Evolutionary conservation across 30 jellyfish, hydroid and myxozoan genomes (phyloP).

Genomic region (Aurelia coerulea): DNA sequence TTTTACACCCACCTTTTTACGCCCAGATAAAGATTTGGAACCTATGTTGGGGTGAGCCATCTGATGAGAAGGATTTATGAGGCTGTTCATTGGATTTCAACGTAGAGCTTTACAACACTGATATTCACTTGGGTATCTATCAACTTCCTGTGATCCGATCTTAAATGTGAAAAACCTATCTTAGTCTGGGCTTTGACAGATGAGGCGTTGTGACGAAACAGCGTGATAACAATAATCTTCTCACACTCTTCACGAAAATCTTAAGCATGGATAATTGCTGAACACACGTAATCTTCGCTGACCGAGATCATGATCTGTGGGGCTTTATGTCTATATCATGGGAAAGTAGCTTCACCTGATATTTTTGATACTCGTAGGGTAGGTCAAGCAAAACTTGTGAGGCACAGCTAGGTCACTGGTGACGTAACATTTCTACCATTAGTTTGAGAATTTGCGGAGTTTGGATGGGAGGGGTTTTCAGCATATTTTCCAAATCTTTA

Average conservation of each 20-base stretch:
- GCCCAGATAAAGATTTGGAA: too few relatives aligned
- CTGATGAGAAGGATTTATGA: too few relatives aligned
- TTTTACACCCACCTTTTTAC: too few relatives aligned
- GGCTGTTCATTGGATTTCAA: too few relatives aligned
- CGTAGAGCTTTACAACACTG: too few relatives aligned
- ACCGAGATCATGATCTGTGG: slow-evolving; percentile 10
- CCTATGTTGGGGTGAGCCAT: too few relatives aligned
- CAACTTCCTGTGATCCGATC: too few relatives aligned
- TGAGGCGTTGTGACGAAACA: background rate
- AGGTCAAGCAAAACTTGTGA: background rate
- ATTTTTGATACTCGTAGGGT: background rate
- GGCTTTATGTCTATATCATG: slow-evolving; percentile 15
- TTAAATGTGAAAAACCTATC: too few relatives aligned
- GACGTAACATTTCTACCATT: background rate
- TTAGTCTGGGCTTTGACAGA: too few relatives aligned
- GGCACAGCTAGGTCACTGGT: background rate
- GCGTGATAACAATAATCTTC: slow-evolving; percentile 1
- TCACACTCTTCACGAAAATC: background rate
- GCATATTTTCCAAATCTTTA: too few relatives aligned
- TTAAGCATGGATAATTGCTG: background rate
- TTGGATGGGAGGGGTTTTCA: too few relatives aligned
- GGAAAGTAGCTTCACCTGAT: background rate
- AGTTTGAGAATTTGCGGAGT: background rate
- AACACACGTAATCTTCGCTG: slow-evolving; percentile 4
- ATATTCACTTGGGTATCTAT: too few relatives aligned